Conservation (phyloP, 2,888 invertebrate genomes). For the Drosophila subsilvestris region DNA sequence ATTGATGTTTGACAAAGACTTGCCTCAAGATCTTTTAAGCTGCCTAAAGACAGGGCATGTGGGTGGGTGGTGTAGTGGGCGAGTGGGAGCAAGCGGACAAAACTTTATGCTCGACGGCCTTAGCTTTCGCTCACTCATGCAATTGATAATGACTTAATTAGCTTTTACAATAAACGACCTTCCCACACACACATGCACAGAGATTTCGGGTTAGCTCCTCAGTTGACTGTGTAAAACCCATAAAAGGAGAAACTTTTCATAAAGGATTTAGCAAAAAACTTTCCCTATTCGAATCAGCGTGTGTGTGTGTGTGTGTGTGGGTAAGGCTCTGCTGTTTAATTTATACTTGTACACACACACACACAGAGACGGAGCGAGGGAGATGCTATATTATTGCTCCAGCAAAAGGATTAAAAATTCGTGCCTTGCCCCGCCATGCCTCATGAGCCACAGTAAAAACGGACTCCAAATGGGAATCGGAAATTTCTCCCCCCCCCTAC, state of each 20-base stretch:
- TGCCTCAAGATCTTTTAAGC: constrained; percentile 7
- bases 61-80: neutral
- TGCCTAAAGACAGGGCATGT: neutral
- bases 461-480: constrained; percentile 5
- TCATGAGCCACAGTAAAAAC: constrained; percentile 35
- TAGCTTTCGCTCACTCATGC: constrained; percentile 33
- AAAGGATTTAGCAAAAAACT: constrained; percentile 74
- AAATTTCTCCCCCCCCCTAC: constrained; percentile 20
- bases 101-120: constrained; percentile 23
- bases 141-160: constrained; percentile 77
- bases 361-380: constrained; percentile 15
- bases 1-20: constrained; percentile 9
- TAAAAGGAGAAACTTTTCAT: constrained; percentile 74
- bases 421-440: constrained; percentile 52
- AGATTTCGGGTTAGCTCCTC: constrained; percentile 5
- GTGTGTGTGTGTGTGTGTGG: constrained; percentile 37
- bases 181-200: constrained; percentile 18
- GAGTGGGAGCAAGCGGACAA: neutral
- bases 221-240: constrained; percentile 55
- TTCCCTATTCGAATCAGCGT: constrained; percentile 46
- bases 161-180: constrained; percentile 57
- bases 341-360: constrained; percentile 54
- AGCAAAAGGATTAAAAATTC: constrained; percentile 77
- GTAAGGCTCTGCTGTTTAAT: constrained; percentile 58
- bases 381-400: constrained; percentile 70